Conservation (phyloP, 2,113 vertebrate genomes). For the Ellobius talpinus region DNA sequence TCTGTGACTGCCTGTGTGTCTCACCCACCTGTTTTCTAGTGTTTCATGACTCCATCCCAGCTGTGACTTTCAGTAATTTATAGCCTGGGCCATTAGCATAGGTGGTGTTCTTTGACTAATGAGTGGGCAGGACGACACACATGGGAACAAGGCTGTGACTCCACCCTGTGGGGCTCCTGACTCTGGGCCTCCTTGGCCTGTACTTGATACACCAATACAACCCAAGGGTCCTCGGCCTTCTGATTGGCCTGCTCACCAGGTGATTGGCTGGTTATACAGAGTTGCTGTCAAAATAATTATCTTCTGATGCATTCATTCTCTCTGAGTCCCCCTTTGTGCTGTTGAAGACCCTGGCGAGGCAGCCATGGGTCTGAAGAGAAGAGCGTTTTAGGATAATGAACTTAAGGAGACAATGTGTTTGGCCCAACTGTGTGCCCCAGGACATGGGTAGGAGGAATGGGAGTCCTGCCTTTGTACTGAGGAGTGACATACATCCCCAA, state of each 20-base stretch:
- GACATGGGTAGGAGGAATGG: neutral
- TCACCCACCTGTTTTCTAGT: neutral
- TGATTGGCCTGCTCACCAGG: neutral
- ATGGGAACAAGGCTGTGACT: neutral
- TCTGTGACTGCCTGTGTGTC: neutral
- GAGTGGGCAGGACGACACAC: neutral
- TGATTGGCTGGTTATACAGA: neutral
- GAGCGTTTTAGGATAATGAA: neutral
- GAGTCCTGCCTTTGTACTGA: neutral
- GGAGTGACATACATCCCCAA: neutral
- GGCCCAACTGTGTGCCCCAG: neutral
- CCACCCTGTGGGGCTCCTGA: neutral
- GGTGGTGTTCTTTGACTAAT: neutral
- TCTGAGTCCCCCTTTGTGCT: neutral
- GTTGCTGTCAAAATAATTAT: constrained; percentile 16
- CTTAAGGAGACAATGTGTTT: neutral
- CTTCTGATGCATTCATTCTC: neutral
- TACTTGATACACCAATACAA: neutral
- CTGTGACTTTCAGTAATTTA: neutral
- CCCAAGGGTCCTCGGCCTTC: neutral
- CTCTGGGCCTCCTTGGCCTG: neutral
- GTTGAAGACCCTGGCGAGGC: neutral
- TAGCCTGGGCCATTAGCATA: neutral
- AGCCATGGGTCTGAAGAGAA: neutral
- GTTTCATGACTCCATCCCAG: neutral